Evolutionary conservation across 2,797 vertebrate genomes (phyloP), one percentile per base, ranked within the genome.

Genomic region (Phrynocephalus forsythii): DNA sequence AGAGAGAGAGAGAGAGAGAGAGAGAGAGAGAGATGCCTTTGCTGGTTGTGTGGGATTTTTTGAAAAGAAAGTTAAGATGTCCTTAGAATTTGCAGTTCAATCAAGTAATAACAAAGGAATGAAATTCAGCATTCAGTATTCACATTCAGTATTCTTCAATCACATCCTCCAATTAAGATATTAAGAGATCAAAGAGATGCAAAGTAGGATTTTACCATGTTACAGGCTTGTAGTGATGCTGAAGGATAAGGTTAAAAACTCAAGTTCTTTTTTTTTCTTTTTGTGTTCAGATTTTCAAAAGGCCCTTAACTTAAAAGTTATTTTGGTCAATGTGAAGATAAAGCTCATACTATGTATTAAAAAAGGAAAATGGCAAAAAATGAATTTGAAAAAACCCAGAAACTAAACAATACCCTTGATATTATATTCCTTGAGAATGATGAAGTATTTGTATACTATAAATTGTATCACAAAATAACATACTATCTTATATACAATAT

Each of bases 101-200:
- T 91, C 85, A 92, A 92, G 93, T 33, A 89, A 89, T 52, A 56
- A 90, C 91, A 66, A 88, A 92, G 82, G 84, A 79, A 75, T 6
- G 87, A 92, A 44, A 44, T 44, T 44, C 38, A 44, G 38, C 38
- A 44, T 44, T 44, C 38, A 44, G 38, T 44, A 44, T 44, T 44
- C 38, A 44, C 38, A 5, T 44, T 44, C 91, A 88, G 67, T 30
- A 87, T 44, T 76, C 85, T 87, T 0, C 11, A 92, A 84, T 94
- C 71, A 88, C 85, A 91, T 82, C 75, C 92, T 82, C 94, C 84
- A 88, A 92, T 91, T 89, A 79, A 72, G 50, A 93, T 86, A 89
- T 28, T 88, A 91, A 52, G 8, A 92, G 82, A 60, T 63, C 5
- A 89, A 28, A 76, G 0, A 87, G 79, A 91, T 71, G 78, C 69